Percentiles rank a stretch among this genome's conserved stretches.
These are phyloP conservation scores for Ruditapes philippinarum DNA, from an alignment of 1,140 invertebrate genomes.

Conservation along the genomic window DNA sequence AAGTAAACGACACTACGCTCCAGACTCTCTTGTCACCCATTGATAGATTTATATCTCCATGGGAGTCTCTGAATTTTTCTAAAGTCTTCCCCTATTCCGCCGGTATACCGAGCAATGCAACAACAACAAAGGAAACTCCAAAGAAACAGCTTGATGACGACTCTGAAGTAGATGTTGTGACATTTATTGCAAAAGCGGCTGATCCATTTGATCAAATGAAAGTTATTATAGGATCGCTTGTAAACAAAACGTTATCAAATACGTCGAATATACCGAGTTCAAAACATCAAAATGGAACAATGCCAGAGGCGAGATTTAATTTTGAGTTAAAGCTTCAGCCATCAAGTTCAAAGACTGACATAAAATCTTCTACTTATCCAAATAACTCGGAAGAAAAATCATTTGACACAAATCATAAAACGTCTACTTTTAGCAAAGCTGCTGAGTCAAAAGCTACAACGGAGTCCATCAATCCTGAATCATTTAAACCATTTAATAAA, in stretches of 20 bases:
- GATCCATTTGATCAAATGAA: conserved; percentile 48
- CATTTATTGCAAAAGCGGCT: conserved; percentile 39
- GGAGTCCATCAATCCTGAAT: background rate
- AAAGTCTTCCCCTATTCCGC: conserved; percentile 28
- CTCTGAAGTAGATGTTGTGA: conserved; percentile 32
- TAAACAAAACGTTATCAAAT: background rate
- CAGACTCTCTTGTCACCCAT: background rate
- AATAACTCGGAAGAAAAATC: conserved; percentile 23
- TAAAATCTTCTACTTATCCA: background rate
- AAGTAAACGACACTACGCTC: conserved; percentile 4
- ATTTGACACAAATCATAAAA: background rate
- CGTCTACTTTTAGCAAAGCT: no score
- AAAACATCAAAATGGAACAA: background rate
- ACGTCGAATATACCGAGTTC: background rate
- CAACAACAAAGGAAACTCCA: background rate
- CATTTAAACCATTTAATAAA: background rate
- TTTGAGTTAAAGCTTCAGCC: background rate
- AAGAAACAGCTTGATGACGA: conserved; percentile 6
- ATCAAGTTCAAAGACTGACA: background rate
- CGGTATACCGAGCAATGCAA: background rate
- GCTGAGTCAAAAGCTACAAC: no score
- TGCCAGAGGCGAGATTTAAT: conserved; percentile 15
- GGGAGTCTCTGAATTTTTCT: conserved; percentile 41
- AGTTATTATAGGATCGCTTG: background rate
- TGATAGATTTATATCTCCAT: conserved; percentile 36